Conservation (phyloP, 2,797 vertebrate genomes). For the Oryzias sinensis region DNA sequence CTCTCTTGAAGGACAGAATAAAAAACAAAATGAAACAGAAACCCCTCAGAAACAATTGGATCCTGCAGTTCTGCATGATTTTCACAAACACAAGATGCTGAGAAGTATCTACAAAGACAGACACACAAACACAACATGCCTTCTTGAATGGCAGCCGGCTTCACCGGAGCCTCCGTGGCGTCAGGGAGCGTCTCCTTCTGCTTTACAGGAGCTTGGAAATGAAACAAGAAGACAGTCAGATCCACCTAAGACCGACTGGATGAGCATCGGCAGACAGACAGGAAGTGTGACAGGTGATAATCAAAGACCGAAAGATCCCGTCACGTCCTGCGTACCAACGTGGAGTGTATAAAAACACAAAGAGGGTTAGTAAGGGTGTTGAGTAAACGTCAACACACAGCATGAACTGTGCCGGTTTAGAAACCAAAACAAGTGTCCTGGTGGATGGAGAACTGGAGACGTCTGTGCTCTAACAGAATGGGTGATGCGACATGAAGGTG, state of each 20-base stretch:
- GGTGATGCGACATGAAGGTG: conserved; percentile 48
- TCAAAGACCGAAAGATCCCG: conserved; percentile 2
- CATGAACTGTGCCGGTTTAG: conserved; percentile 18
- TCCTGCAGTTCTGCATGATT: background rate
- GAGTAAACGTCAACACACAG: conserved; percentile 4
- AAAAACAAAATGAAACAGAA: conserved; percentile 23
- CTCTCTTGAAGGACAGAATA: conserved; percentile 52
- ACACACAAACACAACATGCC: conserved; percentile 32
- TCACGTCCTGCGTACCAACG: background rate
- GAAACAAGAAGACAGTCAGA: conserved; percentile 52
- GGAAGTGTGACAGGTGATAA: background rate
- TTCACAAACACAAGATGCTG: conserved; percentile 9
- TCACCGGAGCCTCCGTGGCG: conserved; percentile 36
- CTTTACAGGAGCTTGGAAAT: conserved; percentile 63
- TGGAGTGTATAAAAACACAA: conserved; percentile 1
- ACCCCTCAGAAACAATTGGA: background rate
- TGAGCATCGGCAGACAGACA: conserved; percentile 26
- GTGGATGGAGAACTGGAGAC: conserved; percentile 15
- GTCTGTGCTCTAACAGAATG: conserved; percentile 51
- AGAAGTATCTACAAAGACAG: conserved; percentile 35
- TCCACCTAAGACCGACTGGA: conserved; percentile 8
- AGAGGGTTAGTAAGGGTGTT: conserved; percentile 9
- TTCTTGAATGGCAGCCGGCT: conserved; percentile 47
- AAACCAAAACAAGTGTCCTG: conserved; percentile 24
- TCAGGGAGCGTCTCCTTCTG: conserved; percentile 39